Evolutionary conservation across 2,888 invertebrate genomes (phyloP).

Genomic region (Heliconius aoede): DNA sequence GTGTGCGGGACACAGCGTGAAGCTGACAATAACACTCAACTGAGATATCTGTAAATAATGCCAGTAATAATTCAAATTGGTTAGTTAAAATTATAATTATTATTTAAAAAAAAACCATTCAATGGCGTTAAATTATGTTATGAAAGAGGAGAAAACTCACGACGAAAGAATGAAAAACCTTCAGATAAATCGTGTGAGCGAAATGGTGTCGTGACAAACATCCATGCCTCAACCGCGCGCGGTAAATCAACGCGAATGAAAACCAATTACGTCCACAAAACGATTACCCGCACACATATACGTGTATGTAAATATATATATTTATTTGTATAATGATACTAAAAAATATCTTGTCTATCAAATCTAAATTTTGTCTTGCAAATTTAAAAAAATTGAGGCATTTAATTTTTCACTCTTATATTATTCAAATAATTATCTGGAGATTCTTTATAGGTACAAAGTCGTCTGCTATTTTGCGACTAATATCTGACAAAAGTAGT

Average conservation of each 20-base stretch:
- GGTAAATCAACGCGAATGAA: slow-evolving; percentile 77
- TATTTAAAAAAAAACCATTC: not conserved
- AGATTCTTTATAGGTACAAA: too few relatives aligned
- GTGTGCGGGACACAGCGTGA: too few relatives aligned
- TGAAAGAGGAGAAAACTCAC: slow-evolving; percentile 28
- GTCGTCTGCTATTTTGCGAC: too few relatives aligned
- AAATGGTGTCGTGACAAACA: slow-evolving; percentile 82
- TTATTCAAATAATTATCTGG: too few relatives aligned
- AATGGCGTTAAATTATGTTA: not conserved
- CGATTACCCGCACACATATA: slow-evolving; percentile 62
- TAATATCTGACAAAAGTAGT: too few relatives aligned
- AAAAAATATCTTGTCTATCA: too few relatives aligned
- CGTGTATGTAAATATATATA: slow-evolving; percentile 17
- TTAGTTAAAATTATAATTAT: too few relatives aligned
- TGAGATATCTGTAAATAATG: not conserved
- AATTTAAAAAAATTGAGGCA: too few relatives aligned
- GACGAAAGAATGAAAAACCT: slow-evolving; percentile 53
- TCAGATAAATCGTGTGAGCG: slow-evolving; percentile 61
- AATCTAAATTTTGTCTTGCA: too few relatives aligned
- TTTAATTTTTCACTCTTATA: too few relatives aligned
- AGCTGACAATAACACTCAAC: not conserved
- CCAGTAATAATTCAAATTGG: too few relatives aligned
- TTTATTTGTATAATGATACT: too few relatives aligned
- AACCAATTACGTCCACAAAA: slow-evolving; percentile 80
- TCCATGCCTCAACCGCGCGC: slow-evolving; percentile 75